These are phyloP conservation scores for Pipistrellus kuhlii DNA, from an alignment of 2,797 vertebrate species.

Conservation along the genomic window DNA sequence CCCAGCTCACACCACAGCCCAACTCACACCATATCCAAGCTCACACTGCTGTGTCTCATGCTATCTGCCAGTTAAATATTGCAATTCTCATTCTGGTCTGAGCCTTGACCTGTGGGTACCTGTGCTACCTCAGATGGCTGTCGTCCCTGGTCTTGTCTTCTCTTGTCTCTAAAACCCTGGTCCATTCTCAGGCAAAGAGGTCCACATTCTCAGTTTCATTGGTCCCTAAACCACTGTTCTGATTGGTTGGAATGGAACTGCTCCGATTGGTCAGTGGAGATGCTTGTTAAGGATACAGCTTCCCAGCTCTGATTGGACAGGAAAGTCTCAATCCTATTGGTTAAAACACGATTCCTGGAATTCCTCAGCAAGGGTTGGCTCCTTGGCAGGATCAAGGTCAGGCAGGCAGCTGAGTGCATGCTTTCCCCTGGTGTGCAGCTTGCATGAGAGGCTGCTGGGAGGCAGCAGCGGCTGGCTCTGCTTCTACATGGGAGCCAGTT, in stretches of 20 bases:
- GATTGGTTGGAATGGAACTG: not conserved
- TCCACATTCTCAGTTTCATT: not conserved
- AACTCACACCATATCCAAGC: too few species aligned
- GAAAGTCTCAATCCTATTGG: not conserved
- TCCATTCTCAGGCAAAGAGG: not conserved
- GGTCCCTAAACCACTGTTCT: not conserved
- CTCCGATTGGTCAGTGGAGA: not conserved
- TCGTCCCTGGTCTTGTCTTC: not conserved
- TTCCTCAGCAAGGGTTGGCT: not conserved
- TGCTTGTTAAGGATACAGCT: not conserved
- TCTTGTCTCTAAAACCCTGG: not conserved
- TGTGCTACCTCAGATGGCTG: not conserved
- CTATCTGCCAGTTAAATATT: fast-evolving
- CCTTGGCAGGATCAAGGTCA: not conserved
- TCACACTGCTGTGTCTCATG: too few species aligned
- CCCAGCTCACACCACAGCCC: too few species aligned
- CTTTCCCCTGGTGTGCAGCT: not conserved
- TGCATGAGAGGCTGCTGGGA: not conserved
- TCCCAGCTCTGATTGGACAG: not conserved
- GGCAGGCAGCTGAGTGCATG: not conserved
- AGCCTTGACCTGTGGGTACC: too few species aligned
- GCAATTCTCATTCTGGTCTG: too few species aligned
- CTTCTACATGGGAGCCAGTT: not conserved
- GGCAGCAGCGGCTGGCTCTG: not conserved
- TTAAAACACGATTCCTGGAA: not conserved